These are phyloP conservation scores for Cremastinae sp. DNA, from an alignment of 2,888 invertebrate species.

Conservation along the genomic window DNA sequence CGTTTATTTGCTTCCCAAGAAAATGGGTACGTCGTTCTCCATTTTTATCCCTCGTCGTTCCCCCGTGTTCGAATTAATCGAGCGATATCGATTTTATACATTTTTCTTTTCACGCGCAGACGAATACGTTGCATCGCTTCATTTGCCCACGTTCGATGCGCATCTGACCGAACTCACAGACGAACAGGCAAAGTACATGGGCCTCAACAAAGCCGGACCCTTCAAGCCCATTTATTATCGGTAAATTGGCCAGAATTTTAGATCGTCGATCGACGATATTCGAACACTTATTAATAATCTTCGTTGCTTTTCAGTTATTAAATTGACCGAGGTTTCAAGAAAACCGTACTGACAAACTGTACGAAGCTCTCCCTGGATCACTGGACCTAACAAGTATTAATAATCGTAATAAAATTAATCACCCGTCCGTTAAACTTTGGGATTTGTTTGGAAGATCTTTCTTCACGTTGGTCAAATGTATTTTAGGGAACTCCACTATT, in stretches of 20 bases:
- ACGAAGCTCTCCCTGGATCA: constrained; percentile 45
- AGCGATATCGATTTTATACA: constrained; percentile 49
- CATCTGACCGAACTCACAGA: constrained; percentile 97
- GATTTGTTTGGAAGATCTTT: no score
- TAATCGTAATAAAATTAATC: constrained; percentile 27
- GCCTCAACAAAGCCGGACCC: constrained; percentile 98
- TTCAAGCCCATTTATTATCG: constrained; percentile 99
- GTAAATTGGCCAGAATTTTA: constrained; percentile 80
- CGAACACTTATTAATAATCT: no score
- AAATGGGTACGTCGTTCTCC: constrained; percentile 89
- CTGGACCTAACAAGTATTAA: constrained; percentile 59
- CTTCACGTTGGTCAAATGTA: no score
- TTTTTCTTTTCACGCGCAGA: constrained; percentile 82
- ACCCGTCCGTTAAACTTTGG: background rate
- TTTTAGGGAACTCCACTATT: no score
- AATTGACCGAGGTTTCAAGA: background rate
- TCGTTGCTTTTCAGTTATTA: no score
- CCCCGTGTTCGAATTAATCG: background rate
- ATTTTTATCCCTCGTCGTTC: background rate
- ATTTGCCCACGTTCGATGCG: constrained; percentile 98
- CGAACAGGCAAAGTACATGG: constrained; percentile 98
- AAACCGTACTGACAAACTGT: constrained; percentile 43
- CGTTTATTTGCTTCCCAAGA: constrained; percentile 98
- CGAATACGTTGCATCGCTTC: constrained; percentile 98
- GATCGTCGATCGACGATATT: background rate